Evolutionary conservation across 2,797 vertebrate genomes (phyloP), one percentile per base, ranked within the genome.

Genomic region (Antennarius maculatus): DNA sequence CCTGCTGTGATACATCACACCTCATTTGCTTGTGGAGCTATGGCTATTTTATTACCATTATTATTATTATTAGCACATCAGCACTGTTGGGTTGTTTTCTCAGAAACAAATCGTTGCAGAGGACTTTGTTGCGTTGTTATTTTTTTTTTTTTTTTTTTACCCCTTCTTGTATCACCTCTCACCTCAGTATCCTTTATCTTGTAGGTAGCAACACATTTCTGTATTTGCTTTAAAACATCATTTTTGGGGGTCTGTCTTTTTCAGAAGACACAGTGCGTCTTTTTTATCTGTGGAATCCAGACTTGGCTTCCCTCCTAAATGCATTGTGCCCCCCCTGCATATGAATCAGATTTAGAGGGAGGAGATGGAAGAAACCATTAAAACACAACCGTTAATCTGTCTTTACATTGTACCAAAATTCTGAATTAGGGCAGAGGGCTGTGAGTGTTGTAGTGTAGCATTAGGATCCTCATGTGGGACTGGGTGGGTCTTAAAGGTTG

Each of bases 211-310:
- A n/a, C 42, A 54, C 53, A 12, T 31, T 5, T 5, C 16, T 16
- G 46, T 58, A 46, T 61, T 48, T 56, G 3, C 16, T 64, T 61
- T 55, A 18, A 56, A 17, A 62, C 9, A 10, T 59, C 16, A 54
- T 74, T 55, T 70, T 14, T 6, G 43, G 27, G 16, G 53, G 13
- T 46, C 53, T 14, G 41, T 34, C 8, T 68, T 56, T 37, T 71
- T 60, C 4, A 5, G 15, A 48, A 51, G 54, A 65, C 62, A 39
- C 61, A 41, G 16, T 65, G 58, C 63, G 63, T 83, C 68, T 61
- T 65, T 67, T 89, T 88, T 89, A 87, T 89, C 86, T 80, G 57
- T n/a, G 31, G 52, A 43, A 83, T 82, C 71, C 86, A 91, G 84
- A 87, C 69, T 48, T 51, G 43, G 53, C 54, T 57, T 68, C 41